These are phyloP conservation scores for Nasonia giraulti DNA, from an alignment of 1,140 invertebrate genomes.

Conservation along the genomic window DNA sequence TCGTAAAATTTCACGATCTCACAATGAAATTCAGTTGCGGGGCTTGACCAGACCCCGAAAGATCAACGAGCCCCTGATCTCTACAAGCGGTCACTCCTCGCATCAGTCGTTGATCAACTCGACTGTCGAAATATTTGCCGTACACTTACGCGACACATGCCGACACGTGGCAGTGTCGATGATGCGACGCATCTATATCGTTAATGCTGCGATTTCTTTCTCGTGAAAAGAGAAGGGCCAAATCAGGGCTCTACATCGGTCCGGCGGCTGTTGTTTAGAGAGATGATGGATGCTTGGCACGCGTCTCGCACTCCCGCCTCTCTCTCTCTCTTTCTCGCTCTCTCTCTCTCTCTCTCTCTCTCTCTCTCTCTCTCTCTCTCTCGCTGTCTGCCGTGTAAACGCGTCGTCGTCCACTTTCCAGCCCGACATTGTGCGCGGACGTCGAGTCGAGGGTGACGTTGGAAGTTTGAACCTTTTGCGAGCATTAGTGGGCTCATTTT, in stretches of 20 bases:
- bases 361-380: too few relatives aligned
- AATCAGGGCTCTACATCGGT: slow-evolving; percentile 36
- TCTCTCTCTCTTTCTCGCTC: not conserved
- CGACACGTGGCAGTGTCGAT: slow-evolving; percentile 67
- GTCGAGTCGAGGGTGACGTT: not conserved
- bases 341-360: not conserved
- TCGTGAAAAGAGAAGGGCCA: slow-evolving; percentile 42
- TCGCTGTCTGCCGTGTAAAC: slow-evolving; percentile 31
- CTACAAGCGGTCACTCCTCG: not conserved
- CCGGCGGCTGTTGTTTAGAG: slow-evolving; percentile 64
- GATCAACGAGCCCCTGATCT: not conserved
- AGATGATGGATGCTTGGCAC: slow-evolving; percentile 73
- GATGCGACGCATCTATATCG: slow-evolving; percentile 63
- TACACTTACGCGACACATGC: not conserved
- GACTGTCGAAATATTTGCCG: slow-evolving; percentile 62
- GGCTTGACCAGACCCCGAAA: not conserved
- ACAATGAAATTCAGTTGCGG: too few relatives aligned
- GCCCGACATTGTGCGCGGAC: slow-evolving; percentile 15
- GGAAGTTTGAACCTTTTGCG: not conserved
- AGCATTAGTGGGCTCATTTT: too few relatives aligned
- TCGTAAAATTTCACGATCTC: too few relatives aligned
- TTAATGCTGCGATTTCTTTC: slow-evolving; percentile 54
- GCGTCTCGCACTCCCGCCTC: slow-evolving; percentile 68
- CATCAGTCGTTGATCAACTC: slow-evolving; percentile 59
- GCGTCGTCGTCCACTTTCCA: slow-evolving; percentile 24